Evolutionary conservation across 2,113 vertebrate genomes (phyloP).

Genomic region (Oreocharis arfaki): DNA sequence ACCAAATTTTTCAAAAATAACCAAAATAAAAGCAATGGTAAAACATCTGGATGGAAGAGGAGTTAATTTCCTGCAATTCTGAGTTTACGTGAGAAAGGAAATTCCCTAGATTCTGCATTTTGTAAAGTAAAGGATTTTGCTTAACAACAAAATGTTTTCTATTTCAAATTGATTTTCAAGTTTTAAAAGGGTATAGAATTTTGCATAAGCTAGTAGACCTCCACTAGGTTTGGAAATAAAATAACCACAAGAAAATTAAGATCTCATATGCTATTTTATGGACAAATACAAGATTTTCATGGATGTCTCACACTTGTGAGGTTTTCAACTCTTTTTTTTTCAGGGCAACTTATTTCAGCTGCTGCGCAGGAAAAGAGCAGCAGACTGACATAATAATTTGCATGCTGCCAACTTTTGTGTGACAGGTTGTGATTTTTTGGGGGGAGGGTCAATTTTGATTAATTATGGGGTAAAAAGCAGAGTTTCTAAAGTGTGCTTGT

Average conservation of each 20-base stretch:
- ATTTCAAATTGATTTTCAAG: not conserved
- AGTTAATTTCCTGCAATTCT: not conserved
- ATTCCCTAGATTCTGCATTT: not conserved
- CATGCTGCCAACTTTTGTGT: not conserved
- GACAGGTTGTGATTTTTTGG: not conserved
- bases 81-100: not conserved
- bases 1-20: not conserved
- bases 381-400: not conserved
- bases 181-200: not conserved
- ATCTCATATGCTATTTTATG: not conserved
- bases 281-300: not conserved
- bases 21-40: not conserved
- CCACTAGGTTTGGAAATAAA: not conserved
- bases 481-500: not conserved
- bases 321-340: not conserved
- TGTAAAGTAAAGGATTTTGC: not conserved
- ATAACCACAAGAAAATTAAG: not conserved
- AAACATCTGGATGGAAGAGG: not conserved
- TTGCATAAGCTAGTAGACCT: not conserved
- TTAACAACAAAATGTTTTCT: not conserved
- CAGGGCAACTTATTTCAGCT: not conserved
- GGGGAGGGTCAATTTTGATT: not conserved
- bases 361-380: not conserved
- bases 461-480: rapidly evolving
- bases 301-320: not conserved